Percentiles rank a stretch among this genome's conserved stretches.
phyloP scores from a whole-genome alignment of 2,113 vertebrate species.

The Atherinomorus stipes region DNA sequence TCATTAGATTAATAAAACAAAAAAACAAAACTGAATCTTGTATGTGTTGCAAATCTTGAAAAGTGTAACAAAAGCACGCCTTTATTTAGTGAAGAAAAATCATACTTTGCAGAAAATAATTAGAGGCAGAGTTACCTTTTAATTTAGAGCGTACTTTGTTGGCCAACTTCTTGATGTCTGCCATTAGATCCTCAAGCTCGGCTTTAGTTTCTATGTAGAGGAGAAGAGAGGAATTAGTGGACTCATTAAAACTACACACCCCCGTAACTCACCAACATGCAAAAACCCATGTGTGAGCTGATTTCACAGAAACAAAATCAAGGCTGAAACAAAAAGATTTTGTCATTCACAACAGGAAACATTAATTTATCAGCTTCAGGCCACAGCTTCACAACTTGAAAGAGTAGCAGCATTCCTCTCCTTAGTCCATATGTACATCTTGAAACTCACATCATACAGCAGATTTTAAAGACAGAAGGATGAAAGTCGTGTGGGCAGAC shows the following conservation, averaged over 20 bases:
- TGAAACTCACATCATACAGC: neutral
- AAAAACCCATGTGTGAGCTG: neutral
- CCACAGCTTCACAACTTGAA: neutral
- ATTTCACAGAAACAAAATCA: conserved; percentile 38
- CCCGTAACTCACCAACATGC: neutral
- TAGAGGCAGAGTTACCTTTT: conserved; percentile 88
- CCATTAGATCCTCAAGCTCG: conserved; percentile 95
- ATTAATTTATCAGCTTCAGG: conserved; percentile 31
- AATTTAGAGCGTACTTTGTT: conserved; percentile 98
- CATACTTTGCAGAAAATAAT: conserved; percentile 6
- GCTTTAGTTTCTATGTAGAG: conserved; percentile 90
- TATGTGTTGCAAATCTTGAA: no score
- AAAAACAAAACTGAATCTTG: no score
- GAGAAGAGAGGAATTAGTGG: conserved; percentile 29
- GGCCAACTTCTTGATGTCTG: conserved; percentile 96
- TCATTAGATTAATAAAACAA: no score
- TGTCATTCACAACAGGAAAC: conserved; percentile 19
- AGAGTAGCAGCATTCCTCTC: neutral
- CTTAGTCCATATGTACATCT: neutral
- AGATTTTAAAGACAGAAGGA: no score
- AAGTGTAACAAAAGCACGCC: no score
- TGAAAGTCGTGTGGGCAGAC: no score
- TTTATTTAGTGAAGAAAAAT: neutral
- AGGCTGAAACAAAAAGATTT: conserved; percentile 35
- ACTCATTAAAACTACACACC: neutral